Evolutionary conservation across 2,797 vertebrate genomes (phyloP), one percentile per base, ranked within the genome.

Genomic region (Serranus cabrilla): DNA sequence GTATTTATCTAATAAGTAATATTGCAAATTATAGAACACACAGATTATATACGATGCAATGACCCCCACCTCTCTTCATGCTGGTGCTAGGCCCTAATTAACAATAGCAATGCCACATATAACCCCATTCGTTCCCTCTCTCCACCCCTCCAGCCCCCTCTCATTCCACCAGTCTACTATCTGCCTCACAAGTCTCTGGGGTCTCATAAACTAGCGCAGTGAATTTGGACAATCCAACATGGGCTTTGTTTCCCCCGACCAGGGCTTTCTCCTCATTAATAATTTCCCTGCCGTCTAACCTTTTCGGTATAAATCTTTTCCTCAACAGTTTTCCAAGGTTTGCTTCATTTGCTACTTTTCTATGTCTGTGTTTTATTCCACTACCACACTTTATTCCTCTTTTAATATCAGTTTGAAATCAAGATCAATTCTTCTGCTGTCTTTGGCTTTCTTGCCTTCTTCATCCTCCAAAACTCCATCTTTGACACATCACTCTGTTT

Each of bases 171-270:
- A 83, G 85, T 81, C 79, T 76, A 51, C 74, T 85, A 69, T 81
- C 64, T 60, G 74, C 83, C 64, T 78, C 67, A 75, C 74, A 74
- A 47, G 76, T 89, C 90, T 90, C 89, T 60, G 59, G 89, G 83
- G 85, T 81, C 74, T 86, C 83, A 87, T 91, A 86, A 92, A 89
- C 37, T 71, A 86, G 63, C 73, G 82, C 77, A 83, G 73, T 77
- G 77, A 81, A 79, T 87, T 80, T 88, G 74, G 66, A 82, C 78
- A 89, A 83, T 85, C 81, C 74, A 76, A 76, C 82, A 67, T 61
- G 75, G 71, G 63, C 73, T 84, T 83, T 80, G 62, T 82, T 82
- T 79, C 60, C 55, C 45, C 25, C 9, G 12, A 70, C 52, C 59
- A 23, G 25, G 23, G 16, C 37, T 81, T 80, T 62, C 57, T 56